Evolutionary conservation across 2,113 vertebrate species (phyloP).

Genomic region (Rhinoderma darwinii): DNA sequence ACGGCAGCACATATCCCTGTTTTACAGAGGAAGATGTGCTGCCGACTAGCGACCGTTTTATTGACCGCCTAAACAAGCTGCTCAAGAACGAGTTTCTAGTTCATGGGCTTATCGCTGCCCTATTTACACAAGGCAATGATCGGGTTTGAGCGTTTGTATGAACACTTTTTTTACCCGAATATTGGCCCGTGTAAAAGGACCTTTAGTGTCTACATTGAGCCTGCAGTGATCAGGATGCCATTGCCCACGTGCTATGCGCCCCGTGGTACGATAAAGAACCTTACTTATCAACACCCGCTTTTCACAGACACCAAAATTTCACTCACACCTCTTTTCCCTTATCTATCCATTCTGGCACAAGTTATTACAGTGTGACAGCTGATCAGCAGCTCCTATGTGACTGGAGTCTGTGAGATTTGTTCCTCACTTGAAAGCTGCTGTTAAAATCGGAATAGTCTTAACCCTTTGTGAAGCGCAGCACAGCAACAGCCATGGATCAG

Average conservation of each 20-base stretch:
- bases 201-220: background rate
- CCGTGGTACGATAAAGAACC: conserved; percentile 27
- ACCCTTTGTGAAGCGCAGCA: conserved; percentile 1
- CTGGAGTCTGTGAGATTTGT: conserved; percentile 52
- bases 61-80: too few species aligned
- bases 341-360: conserved; percentile 55
- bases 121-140: too few species aligned
- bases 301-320: conserved; percentile 50
- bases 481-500: background rate
- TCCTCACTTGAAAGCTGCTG: conserved; percentile 40
- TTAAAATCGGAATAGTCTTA: conserved; percentile 45
- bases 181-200: too few species aligned
- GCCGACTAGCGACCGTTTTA: too few species aligned
- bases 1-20: too few species aligned
- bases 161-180: too few species aligned
- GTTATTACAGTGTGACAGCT: conserved; percentile 55
- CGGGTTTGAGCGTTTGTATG: too few species aligned
- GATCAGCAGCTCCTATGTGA: conserved; percentile 52
- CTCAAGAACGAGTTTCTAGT: too few species aligned
- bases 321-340: conserved; percentile 45
- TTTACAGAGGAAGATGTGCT: too few species aligned
- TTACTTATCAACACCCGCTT: conserved; percentile 31
- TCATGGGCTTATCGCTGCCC: too few species aligned
- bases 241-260: conserved; percentile 13
- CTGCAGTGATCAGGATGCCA: background rate